Conservation (phyloP, 1,140 invertebrate species). For the Tetramorium simillimum region DNA sequence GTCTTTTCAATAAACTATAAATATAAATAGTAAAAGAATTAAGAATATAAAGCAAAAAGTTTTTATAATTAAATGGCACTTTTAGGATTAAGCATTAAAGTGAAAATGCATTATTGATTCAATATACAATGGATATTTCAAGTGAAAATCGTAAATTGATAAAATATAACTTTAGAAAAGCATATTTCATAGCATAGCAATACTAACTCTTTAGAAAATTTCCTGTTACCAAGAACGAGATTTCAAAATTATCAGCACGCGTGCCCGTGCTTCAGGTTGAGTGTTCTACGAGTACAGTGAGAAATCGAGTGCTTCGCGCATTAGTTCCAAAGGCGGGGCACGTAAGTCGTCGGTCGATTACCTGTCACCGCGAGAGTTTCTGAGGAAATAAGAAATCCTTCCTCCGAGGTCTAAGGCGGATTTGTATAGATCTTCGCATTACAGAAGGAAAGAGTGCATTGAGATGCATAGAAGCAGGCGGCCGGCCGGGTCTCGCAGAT, state of each 20-base stretch:
- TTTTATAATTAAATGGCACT: background rate
- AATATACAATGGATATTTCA: background rate
- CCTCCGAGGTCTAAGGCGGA: conserved; percentile 19
- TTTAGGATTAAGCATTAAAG: background rate
- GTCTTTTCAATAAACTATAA: background rate
- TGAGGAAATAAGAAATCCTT: conserved; percentile 69
- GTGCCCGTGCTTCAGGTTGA: conserved; percentile 7
- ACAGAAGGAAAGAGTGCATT: conserved; percentile 43
- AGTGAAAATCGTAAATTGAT: background rate
- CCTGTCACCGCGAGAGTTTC: conserved; percentile 63
- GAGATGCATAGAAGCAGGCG: conserved; percentile 61
- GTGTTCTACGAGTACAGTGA: conserved; percentile 25
- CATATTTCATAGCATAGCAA: background rate
- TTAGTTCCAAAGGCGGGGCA: conserved; percentile 52
- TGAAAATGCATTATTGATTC: background rate
- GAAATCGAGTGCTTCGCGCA: conserved; percentile 29
- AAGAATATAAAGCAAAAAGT: background rate
- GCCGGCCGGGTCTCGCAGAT: conserved; percentile 39
- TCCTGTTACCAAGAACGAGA: background rate
- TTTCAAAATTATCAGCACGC: conserved; percentile 47
- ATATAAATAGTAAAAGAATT: background rate
- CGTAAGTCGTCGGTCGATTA: conserved; percentile 68
- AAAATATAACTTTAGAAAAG: background rate
- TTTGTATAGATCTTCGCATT: conserved; percentile 64
- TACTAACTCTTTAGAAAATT: background rate